Evolutionary conservation across 64 coral and sea anemone species (phyloP).

Genomic region (Pachyseris speciosa): DNA sequence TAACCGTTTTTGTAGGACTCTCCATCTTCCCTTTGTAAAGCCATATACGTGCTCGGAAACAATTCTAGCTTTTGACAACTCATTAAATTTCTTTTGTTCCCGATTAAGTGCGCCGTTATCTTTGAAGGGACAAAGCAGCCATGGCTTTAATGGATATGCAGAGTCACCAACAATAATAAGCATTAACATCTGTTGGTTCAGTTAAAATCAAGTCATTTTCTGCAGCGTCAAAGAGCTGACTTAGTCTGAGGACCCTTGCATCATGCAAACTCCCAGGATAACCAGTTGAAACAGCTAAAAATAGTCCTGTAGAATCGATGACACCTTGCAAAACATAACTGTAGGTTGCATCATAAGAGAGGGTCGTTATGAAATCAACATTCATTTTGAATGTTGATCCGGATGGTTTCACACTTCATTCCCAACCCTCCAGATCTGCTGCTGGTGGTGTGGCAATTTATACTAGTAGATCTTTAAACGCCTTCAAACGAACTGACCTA

Average conservation of each 20-base stretch:
- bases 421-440: no score
- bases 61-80: neutral
- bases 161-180: slow-evolving; percentile 43
- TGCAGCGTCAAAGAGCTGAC: slow-evolving; percentile 25
- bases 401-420: no score
- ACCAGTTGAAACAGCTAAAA: slow-evolving; percentile 21
- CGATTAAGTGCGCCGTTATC: neutral
- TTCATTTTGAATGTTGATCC: no score
- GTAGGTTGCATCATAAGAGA: no score
- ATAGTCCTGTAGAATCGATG: slow-evolving; percentile 6
- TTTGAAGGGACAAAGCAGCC: slow-evolving; percentile 38
- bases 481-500: no score
- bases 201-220: slow-evolving; percentile 19
- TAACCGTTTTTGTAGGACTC: slow-evolving; percentile 44
- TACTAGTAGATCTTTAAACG: no score
- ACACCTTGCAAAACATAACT: slow-evolving; percentile 27
- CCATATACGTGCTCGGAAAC: slow-evolving; percentile 30
- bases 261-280: slow-evolving; percentile 70
- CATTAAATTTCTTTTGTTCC: slow-evolving; percentile 12
- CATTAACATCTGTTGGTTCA: neutral
- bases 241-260: slow-evolving; percentile 29
- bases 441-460: no score
- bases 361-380: no score
- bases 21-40: slow-evolving; percentile 8
- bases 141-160: slow-evolving; percentile 41